phyloP scores from a whole-genome alignment of 2,797 vertebrate species.

The Hapalemur alaotrensis region DNA sequence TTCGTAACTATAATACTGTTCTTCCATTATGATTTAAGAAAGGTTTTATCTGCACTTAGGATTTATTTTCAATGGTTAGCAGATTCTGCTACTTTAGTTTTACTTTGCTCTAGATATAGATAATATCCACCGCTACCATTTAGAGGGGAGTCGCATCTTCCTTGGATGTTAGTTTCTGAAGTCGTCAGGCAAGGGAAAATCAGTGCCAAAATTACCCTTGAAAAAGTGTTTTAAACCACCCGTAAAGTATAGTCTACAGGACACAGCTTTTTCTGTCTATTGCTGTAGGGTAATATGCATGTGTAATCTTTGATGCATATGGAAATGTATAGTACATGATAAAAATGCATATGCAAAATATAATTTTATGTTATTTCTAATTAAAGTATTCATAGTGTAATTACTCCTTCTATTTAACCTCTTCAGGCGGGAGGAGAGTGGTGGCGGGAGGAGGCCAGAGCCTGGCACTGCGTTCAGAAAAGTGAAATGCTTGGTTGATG shows the following conservation, averaged over 20 bases:
- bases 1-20: conserved; percentile 9
- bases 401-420: not conserved
- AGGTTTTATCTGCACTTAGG: conserved; percentile 36
- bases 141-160: not conserved
- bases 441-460: not conserved
- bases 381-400: conserved; percentile 16
- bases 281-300: not conserved
- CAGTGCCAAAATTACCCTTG: conserved; percentile 25
- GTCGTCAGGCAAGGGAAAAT: not conserved
- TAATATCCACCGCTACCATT: not conserved
- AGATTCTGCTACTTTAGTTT: conserved; percentile 49
- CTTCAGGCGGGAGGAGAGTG: not conserved
- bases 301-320: not conserved
- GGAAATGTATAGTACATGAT: not conserved
- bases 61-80: conserved; percentile 28
- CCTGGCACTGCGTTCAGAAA: not conserved
- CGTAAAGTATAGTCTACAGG: not conserved
- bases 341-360: conserved; percentile 23
- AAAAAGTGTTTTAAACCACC: not conserved
- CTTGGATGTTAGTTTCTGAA: conserved; percentile 2
- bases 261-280: not conserved
- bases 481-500: not conserved
- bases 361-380: conserved; percentile 3
- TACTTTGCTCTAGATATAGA: conserved; percentile 16
- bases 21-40: not conserved